Percentiles rank a stretch among this genome's conserved stretches.
Conservation (phyloP, 2,113 vertebrate species). For the Coptodon rendalli region DNA sequence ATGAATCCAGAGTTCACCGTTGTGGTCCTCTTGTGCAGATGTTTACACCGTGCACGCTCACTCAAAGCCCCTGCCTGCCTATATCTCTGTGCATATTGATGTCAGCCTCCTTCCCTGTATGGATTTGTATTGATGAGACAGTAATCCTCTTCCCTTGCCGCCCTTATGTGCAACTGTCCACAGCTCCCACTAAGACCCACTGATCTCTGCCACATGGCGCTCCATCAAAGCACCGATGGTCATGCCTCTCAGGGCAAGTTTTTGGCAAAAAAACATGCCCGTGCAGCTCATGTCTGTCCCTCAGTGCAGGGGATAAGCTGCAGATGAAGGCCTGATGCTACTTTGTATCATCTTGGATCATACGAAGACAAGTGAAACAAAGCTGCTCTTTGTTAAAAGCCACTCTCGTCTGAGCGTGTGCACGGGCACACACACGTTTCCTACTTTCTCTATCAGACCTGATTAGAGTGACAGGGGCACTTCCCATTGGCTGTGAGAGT, state of each 20-base stretch:
- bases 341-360: constrained; percentile 54
- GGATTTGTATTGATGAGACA: constrained; percentile 69
- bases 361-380: constrained; percentile 34
- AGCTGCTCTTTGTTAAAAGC: constrained; percentile 32
- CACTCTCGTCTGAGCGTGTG: constrained; percentile 1
- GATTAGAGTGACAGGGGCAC: constrained; percentile 75
- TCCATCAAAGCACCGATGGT: constrained; percentile 70
- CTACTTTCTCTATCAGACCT: constrained; percentile 64
- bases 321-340: constrained; percentile 55
- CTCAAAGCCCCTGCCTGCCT: constrained; percentile 4
- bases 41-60: constrained; percentile 16
- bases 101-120: constrained; percentile 52
- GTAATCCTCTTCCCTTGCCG: constrained; percentile 67
- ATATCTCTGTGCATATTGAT: constrained; percentile 47
- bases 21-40: constrained; percentile 2
- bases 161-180: constrained; percentile 66
- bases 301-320: constrained; percentile 44
- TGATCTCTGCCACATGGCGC: constrained; percentile 74
- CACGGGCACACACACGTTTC: constrained; percentile 41
- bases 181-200: constrained; percentile 70
- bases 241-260: constrained; percentile 60
- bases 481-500: constrained; percentile 76
- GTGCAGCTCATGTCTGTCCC: constrained; percentile 45
- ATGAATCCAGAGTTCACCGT: constrained; percentile 12
- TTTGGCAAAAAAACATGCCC: constrained; percentile 46